phyloP scores from a whole-genome alignment of 2,888 invertebrate genomes.

The Galerucella calmariensis region DNA sequence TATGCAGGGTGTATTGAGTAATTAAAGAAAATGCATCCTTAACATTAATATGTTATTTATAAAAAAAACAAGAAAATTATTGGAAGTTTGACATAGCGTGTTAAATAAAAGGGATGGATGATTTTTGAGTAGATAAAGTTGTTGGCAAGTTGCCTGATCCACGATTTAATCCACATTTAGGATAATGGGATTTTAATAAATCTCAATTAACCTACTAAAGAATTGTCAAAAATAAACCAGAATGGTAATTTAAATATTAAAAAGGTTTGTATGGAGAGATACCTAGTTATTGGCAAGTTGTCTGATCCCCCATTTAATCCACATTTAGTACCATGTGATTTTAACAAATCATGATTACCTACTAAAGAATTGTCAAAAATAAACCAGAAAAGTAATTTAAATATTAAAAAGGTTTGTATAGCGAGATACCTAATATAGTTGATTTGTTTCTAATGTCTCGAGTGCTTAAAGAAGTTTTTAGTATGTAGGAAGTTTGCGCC shows the following conservation, averaged over 20 bases:
- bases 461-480: not conserved
- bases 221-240: not conserved
- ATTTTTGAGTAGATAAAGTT: too few species aligned
- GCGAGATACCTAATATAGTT: too few species aligned
- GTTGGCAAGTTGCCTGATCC: not conserved
- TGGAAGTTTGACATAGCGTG: too few species aligned
- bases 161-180: not conserved
- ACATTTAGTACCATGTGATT: not conserved
- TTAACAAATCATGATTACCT: not conserved
- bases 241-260: not conserved
- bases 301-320: too few species aligned
- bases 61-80: too few species aligned
- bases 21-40: too few species aligned
- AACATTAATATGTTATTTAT: too few species aligned
- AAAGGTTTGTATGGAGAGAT: not conserved
- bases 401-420: not conserved
- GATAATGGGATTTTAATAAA: not conserved
- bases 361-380: not conserved
- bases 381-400: not conserved
- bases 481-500: not conserved
- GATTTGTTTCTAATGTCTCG: not conserved
- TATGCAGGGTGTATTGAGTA: too few species aligned
- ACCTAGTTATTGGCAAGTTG: too few species aligned
- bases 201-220: not conserved
- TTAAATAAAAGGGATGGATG: too few species aligned